Conservation (phyloP, 2,797 vertebrate species). For the Decapterus maruadsi region DNA sequence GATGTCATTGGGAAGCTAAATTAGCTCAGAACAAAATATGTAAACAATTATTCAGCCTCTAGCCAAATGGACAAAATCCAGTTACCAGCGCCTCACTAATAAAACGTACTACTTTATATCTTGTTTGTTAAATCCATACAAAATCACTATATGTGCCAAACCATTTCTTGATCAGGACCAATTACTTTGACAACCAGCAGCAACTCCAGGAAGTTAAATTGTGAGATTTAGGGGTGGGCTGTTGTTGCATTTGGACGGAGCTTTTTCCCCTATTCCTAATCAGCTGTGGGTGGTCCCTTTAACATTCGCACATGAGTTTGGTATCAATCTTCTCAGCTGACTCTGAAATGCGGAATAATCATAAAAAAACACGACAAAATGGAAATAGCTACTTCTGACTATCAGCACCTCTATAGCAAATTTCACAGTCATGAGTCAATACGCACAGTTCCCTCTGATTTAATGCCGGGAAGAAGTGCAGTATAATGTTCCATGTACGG, state of each 20-base stretch:
- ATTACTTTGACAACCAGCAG: constrained; percentile 38
- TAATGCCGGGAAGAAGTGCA: constrained; percentile 30
- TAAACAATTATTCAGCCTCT: neutral
- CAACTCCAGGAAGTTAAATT: constrained; percentile 26
- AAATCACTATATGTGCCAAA: constrained; percentile 16
- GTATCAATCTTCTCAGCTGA: neutral
- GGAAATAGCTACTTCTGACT: neutral
- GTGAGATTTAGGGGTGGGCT: constrained; percentile 14
- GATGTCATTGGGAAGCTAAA: neutral
- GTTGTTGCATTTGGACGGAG: constrained; percentile 6
- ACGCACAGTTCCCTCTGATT: constrained; percentile 23
- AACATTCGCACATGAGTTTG: neutral
- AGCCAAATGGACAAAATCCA: neutral
- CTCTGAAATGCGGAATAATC: neutral
- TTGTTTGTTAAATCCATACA: constrained; percentile 7
- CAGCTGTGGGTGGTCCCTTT: neutral
- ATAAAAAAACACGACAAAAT: neutral
- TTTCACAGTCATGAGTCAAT: constrained; percentile 28
- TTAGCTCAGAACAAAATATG: constrained; percentile 1
- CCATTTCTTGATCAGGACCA: constrained; percentile 9
- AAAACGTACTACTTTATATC: neutral
- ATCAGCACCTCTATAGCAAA: neutral
- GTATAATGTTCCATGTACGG: constrained; percentile 34
- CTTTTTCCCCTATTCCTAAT: neutral
- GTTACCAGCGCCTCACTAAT: neutral